These are phyloP conservation scores for Nyctibius bracteatus DNA, from an alignment of 2,113 vertebrate species.

Conservation along the genomic window DNA sequence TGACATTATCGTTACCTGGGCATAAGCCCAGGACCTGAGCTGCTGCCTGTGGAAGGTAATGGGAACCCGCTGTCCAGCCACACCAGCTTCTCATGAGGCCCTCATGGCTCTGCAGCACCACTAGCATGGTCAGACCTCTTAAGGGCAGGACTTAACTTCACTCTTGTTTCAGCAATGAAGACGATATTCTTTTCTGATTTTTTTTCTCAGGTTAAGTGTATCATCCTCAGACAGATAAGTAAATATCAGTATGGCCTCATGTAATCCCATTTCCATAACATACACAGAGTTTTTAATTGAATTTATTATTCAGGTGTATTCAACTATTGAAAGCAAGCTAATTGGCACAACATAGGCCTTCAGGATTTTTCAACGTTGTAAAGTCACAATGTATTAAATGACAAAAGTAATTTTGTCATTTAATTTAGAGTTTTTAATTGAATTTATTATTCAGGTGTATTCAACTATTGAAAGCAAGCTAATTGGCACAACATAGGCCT, in stretches of 20 bases:
- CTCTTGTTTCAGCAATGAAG: background rate
- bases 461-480: background rate
- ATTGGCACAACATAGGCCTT: background rate
- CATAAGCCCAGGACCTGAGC: background rate
- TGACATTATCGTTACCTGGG: accelerated
- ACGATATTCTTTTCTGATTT: accelerated
- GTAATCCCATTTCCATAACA: background rate
- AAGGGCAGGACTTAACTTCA: background rate
- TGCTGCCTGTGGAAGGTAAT: background rate
- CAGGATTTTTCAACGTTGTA: background rate
- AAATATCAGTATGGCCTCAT: background rate
- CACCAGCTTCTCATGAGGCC: background rate
- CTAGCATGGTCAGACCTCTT: background rate
- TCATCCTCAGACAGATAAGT: background rate
- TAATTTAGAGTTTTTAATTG: no score
- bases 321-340: background rate
- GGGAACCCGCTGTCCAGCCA: background rate
- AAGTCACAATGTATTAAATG: background rate
- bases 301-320: conserved; percentile 26
- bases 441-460: conserved; percentile 24
- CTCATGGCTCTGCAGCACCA: background rate
- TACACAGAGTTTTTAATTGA: background rate
- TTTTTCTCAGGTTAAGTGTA: background rate
- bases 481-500: background rate
- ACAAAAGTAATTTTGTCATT: background rate